Evolutionary conservation across 2,797 vertebrate genomes (phyloP), one percentile per base, ranked within the genome.

Genomic region (Gallirallus australis): DNA sequence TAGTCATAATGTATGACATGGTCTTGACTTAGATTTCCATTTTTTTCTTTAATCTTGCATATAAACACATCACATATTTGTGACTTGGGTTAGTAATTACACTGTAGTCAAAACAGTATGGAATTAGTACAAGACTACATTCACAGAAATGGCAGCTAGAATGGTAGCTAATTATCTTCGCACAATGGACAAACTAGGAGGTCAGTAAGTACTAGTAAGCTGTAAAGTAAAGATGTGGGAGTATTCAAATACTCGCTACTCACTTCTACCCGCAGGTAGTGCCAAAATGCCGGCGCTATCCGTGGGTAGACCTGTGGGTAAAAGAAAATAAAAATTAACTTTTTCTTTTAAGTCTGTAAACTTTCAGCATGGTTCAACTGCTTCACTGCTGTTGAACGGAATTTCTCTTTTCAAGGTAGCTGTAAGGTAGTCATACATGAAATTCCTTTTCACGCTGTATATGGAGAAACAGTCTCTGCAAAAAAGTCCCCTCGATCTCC

Each of bases 261-360:
- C 97, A 98, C 97, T 98, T 98, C 98, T 98, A 98, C 98, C 98
- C 97, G 87, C 97, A 98, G 98, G 97, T 98, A 98, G 97, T 98
- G 98, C 97, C 97, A 98, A 98, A 98, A 98, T 97, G 97, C 97
- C 90, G 96, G 97, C 97, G 91, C 97, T 98, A 98, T 98, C 98
- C 94, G 94, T 93, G 97, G 97, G 98, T 98, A 98, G 98, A 85
- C 97, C 97, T 98, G 96, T 97, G 92, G 97, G 97, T 97, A 94
- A 97, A 97, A 98, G 94, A 97, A 97, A 98, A 97, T 93, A 95
- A 71, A 92, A 93, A 98, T 97, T 97, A 98, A 97, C 97, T 76
- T 91, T 97, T 94, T 71, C 95, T 97, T 97, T 97, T 78, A 89
- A 89, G 70, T 93, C 94, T 94, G 63, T 91, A 89, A 71, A 84